Evolutionary conservation across 2,113 vertebrate species (phyloP).

Genomic region (Urocitellus parryii): DNA sequence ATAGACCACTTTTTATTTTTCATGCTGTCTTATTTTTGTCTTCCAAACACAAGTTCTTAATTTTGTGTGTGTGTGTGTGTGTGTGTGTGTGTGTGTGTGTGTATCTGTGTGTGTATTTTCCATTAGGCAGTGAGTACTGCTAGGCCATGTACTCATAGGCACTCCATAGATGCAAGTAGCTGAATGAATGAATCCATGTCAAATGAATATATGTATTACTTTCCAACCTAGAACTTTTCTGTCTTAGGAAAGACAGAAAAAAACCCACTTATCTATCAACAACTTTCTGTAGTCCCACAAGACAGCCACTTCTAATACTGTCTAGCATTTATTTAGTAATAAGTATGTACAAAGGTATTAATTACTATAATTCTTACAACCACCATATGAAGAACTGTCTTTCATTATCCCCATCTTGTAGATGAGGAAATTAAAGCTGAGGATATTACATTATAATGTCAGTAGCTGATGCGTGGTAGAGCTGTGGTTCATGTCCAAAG

Average conservation of each 20-base stretch:
- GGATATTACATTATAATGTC: background rate
- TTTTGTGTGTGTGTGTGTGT: background rate
- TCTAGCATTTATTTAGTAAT: slow-evolving; percentile 6
- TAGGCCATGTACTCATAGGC: background rate
- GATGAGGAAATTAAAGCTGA: background rate
- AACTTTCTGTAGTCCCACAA: background rate
- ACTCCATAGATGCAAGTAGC: background rate
- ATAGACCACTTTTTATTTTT: background rate
- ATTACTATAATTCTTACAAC: background rate
- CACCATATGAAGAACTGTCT: background rate
- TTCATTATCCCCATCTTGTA: background rate
- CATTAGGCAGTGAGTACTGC: background rate
- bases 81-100: background rate
- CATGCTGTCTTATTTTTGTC: slow-evolving; percentile 26
- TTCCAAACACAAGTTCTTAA: background rate
- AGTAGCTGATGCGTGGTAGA: background rate
- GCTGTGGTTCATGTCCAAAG: background rate
- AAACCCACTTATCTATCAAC: background rate
- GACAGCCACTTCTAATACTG: slow-evolving; percentile 4
- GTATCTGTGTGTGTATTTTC: too few relatives aligned
- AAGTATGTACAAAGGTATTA: background rate
- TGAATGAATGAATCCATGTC: slow-evolving; percentile 1
- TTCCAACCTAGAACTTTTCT: background rate
- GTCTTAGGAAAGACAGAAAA: slow-evolving; percentile 2
- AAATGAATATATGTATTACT: background rate